phyloP scores from a whole-genome alignment of 2,888 invertebrate species.

The Apotomis turbidana region DNA sequence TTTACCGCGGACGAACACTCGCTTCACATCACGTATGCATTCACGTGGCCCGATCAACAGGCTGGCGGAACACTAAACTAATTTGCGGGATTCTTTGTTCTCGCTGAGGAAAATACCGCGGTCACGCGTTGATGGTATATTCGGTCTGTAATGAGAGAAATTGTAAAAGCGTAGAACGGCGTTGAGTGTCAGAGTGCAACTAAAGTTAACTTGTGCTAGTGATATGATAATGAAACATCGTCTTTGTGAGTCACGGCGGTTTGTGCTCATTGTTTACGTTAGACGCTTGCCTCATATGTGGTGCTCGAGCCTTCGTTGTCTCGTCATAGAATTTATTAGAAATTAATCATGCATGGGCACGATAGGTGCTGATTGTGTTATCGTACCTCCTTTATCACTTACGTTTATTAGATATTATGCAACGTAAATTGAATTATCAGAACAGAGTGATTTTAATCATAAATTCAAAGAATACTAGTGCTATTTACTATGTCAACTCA shows the following conservation, averaged over 20 bases:
- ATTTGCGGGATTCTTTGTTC: slow-evolving; percentile 75
- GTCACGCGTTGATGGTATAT: slow-evolving; percentile 63
- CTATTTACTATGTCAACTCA: background rate
- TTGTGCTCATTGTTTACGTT: slow-evolving; percentile 80
- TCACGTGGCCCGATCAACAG: slow-evolving; percentile 78
- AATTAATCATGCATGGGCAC: slow-evolving; percentile 66
- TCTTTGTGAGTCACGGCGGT: slow-evolving; percentile 82
- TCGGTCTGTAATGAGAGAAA: slow-evolving; percentile 49
- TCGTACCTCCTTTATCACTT: slow-evolving; percentile 20
- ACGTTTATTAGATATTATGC: slow-evolving; percentile 26
- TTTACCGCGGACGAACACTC: slow-evolving; percentile 73
- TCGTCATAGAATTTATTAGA: slow-evolving; percentile 58
- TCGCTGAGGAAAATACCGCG: slow-evolving; percentile 70
- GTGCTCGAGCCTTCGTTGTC: slow-evolving; percentile 61
- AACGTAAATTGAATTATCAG: slow-evolving; percentile 18
- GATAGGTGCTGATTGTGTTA: slow-evolving; percentile 40
- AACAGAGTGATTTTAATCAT: slow-evolving; percentile 15
- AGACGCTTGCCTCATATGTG: slow-evolving; percentile 56
- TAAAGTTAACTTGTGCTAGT: slow-evolving; percentile 70
- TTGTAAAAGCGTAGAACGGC: slow-evolving; percentile 61
- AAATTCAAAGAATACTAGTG: slow-evolving; percentile 17
- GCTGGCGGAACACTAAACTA: slow-evolving; percentile 70
- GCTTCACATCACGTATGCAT: slow-evolving; percentile 74
- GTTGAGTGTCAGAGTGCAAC: slow-evolving; percentile 71
- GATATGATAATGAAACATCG: slow-evolving; percentile 81